Evolutionary conservation across 2,113 vertebrate genomes (phyloP).

Genomic region (Clarias batrachus): DNA sequence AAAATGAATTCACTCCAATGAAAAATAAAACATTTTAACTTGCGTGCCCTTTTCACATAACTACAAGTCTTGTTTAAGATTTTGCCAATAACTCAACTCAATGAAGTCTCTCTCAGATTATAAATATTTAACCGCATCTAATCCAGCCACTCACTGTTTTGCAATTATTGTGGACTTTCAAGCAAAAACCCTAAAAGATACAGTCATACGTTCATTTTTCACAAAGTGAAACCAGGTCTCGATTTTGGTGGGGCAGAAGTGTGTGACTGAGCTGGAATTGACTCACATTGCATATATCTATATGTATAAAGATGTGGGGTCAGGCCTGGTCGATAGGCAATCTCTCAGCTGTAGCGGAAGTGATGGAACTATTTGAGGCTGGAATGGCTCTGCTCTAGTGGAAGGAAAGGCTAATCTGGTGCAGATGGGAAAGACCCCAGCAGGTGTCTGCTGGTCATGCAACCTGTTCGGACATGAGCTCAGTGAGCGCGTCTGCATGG

Average conservation of each 20-base stretch:
- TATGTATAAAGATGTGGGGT: slow-evolving; percentile 58
- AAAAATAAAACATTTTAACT: slow-evolving; percentile 9
- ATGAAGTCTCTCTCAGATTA: slow-evolving; percentile 26
- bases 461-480: slow-evolving; percentile 54
- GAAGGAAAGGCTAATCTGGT: slow-evolving; percentile 65
- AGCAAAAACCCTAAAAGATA: slow-evolving; percentile 21
- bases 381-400: slow-evolving; percentile 65
- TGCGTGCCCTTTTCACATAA: slow-evolving; percentile 22
- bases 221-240: slow-evolving; percentile 13
- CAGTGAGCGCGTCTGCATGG: slow-evolving; percentile 13
- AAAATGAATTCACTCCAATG: not conserved
- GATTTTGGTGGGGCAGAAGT: slow-evolving; percentile 23
- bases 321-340: slow-evolving; percentile 64
- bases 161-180: slow-evolving; percentile 47
- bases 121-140: slow-evolving; percentile 43
- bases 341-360: slow-evolving; percentile 63
- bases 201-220: slow-evolving; percentile 42
- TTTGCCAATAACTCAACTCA: slow-evolving; percentile 41
- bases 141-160: slow-evolving; percentile 33
- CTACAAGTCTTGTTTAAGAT: slow-evolving; percentile 45
- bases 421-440: slow-evolving; percentile 58
- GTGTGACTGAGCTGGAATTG: slow-evolving; percentile 36
- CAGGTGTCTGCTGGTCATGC: slow-evolving; percentile 59
- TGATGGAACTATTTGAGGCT: slow-evolving; percentile 62
- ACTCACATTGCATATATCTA: slow-evolving; percentile 53